These are phyloP conservation scores for Chlorodrepanis virens DNA, from an alignment of 2,113 vertebrate species.

Conservation along the genomic window DNA sequence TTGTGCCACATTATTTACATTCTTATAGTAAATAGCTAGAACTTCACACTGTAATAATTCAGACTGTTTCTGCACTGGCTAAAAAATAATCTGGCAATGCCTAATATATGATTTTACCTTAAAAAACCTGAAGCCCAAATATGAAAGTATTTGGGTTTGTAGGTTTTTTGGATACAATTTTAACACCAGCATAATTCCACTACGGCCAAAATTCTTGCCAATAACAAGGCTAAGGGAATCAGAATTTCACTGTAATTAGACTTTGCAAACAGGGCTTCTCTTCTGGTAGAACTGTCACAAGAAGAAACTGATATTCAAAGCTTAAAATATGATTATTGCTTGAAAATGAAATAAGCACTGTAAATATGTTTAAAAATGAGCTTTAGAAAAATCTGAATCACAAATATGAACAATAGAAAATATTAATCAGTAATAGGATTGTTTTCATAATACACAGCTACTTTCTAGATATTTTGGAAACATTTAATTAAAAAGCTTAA, in stretches of 20 bases:
- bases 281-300: conserved; percentile 59
- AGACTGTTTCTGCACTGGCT: conserved; percentile 54
- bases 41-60: conserved; percentile 59
- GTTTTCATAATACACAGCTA: not conserved
- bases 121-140: conserved; percentile 16
- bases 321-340: conserved; percentile 62
- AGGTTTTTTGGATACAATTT: not conserved
- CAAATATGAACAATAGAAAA: conserved; percentile 31
- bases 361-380: conserved; percentile 39
- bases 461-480: conserved; percentile 7
- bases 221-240: conserved; percentile 39
- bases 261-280: conserved; percentile 42
- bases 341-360: conserved; percentile 47
- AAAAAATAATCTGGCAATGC: conserved; percentile 49
- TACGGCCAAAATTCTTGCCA: conserved; percentile 54
- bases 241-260: conserved; percentile 61
- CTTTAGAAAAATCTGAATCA: conserved; percentile 40
- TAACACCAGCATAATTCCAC: conserved; percentile 43
- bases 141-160: not conserved
- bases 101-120: conserved; percentile 31
- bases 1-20: conserved; percentile 74
- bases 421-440: conserved; percentile 36
- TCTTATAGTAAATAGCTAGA: conserved; percentile 72
- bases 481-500: not conserved
- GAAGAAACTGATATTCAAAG: conserved; percentile 61